Evolutionary conservation across 2,113 vertebrate species (phyloP).

Genomic region (Echinops telfairi): DNA sequence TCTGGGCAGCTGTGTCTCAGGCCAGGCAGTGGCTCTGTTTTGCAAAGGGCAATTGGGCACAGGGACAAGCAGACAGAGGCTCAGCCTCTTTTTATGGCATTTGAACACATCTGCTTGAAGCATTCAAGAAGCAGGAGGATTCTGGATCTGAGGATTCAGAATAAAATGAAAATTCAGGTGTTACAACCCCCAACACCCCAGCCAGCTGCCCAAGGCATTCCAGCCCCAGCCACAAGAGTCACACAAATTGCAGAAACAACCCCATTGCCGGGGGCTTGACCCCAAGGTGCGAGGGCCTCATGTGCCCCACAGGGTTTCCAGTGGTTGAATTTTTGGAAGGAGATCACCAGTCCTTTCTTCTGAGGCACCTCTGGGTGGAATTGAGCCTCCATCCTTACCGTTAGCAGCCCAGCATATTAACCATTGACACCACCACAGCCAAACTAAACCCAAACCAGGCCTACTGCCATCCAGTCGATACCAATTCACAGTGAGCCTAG

Average conservation of each 20-base stretch:
- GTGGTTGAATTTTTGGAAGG: not conserved
- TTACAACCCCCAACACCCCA: not conserved
- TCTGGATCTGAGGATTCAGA: conserved; percentile 3
- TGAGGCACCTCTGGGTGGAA: not conserved
- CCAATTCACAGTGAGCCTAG: too few relatives aligned
- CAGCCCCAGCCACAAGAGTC: not conserved
- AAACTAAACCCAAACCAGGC: too few relatives aligned
- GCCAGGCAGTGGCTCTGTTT: not conserved
- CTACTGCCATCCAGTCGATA: too few relatives aligned
- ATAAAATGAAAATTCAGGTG: conserved; percentile 36
- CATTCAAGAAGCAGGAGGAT: not conserved
- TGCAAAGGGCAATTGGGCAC: not conserved
- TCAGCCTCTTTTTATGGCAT: conserved; percentile 40
- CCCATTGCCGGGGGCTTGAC: not conserved
- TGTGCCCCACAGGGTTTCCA: not conserved
- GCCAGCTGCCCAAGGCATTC: not conserved
- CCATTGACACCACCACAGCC: not conserved
- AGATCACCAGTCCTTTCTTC: not conserved
- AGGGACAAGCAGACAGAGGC: not conserved
- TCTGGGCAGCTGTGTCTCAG: not conserved
- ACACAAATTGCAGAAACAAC: not conserved
- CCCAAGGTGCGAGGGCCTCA: not conserved
- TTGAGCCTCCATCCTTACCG: not conserved
- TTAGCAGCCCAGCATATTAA: not conserved
- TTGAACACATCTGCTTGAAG: conserved; percentile 14